Conservation (phyloP, 2,888 invertebrate species). For the Hofmannophila pseudospretella region DNA sequence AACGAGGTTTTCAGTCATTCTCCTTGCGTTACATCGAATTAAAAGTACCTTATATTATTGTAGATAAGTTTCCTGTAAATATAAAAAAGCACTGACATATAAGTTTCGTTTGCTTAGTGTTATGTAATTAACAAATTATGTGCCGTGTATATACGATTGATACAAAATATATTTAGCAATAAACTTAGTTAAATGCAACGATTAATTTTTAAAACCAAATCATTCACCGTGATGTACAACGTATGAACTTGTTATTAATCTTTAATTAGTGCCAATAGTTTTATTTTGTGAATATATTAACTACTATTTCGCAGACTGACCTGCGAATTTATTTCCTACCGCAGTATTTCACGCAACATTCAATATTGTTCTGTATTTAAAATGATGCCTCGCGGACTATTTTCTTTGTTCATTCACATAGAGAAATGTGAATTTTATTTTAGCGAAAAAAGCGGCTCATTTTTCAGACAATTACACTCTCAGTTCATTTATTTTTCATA, state of each 20-base stretch:
- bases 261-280: conserved; percentile 61
- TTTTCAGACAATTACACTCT: background rate
- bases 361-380: background rate
- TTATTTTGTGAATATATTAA: conserved; percentile 22
- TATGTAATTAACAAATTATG: conserved; percentile 55
- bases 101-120: conserved; percentile 46
- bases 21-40: too few relatives aligned
- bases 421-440: background rate
- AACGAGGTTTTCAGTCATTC: too few relatives aligned
- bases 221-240: conserved; percentile 71
- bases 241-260: conserved; percentile 39
- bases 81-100: conserved; percentile 55
- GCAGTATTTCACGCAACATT: background rate
- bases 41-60: conserved; percentile 59
- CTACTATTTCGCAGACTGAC: conserved; percentile 21
- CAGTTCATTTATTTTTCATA: too few relatives aligned
- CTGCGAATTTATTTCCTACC: background rate
- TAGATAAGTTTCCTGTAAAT: conserved; percentile 62
- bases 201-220: conserved; percentile 55
- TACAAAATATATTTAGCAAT: conserved; percentile 41
- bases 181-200: conserved; percentile 31
- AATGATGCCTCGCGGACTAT: background rate
- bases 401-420: background rate
- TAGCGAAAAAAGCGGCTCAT: background rate
- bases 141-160: conserved; percentile 71